phyloP scores from a whole-genome alignment of 2,888 invertebrate genomes.

The Sylvicola cinctus region DNA sequence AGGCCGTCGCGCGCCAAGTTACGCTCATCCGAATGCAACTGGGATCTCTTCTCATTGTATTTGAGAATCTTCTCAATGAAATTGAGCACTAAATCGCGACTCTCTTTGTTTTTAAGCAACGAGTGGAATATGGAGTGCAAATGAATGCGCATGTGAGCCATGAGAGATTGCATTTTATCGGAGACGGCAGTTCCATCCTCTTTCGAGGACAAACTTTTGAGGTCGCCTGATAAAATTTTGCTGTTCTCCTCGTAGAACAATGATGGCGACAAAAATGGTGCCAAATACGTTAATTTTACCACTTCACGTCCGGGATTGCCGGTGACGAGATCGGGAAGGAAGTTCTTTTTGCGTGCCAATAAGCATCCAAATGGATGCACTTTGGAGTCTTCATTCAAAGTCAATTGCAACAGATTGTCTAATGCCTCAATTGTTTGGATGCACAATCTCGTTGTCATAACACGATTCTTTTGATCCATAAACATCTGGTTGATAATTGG shows the following conservation, averaged over 20 bases:
- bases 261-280: conserved; percentile 80
- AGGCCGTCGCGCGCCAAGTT: conserved; percentile 83
- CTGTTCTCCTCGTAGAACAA: conserved; percentile 87
- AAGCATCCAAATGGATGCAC: conserved; percentile 58
- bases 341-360: conserved; percentile 40
- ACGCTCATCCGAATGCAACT: conserved; percentile 75
- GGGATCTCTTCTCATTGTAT: conserved; percentile 70
- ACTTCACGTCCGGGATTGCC: conserved; percentile 65
- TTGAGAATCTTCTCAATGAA: conserved; percentile 61
- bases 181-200: conserved; percentile 13
- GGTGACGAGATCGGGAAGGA: conserved; percentile 52
- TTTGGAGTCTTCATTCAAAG: conserved; percentile 40
- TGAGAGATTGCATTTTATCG: conserved; percentile 25
- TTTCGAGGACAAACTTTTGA: conserved; percentile 25
- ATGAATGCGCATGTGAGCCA: no score
- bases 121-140: conserved; percentile 68
- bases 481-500: conserved; percentile 42
- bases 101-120: conserved; percentile 59
- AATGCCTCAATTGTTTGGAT: conserved; percentile 44
- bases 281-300: conserved; percentile 64
- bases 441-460: conserved; percentile 41
- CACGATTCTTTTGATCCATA: conserved; percentile 45
- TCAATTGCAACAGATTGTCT: conserved; percentile 61
- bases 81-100: conserved; percentile 55
- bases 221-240: conserved; percentile 42